Base-by-base conservation (phyloP, 1,140 invertebrate genomes). In the Trichoplusia ni region DNA sequence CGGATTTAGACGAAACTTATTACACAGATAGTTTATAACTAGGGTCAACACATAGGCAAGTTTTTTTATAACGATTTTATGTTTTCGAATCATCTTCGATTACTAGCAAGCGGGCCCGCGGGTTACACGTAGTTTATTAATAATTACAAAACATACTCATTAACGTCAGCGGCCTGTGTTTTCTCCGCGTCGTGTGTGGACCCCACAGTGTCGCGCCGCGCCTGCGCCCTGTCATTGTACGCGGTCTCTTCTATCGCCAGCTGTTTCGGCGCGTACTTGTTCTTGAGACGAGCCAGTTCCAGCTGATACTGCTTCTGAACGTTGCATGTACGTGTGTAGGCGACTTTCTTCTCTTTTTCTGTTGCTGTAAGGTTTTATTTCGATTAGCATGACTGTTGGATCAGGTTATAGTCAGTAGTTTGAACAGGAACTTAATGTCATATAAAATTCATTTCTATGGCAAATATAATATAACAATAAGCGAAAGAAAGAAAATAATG, bases 181-280 rank as follows among this genome's bases (percentile, higher is more conserved):
- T 98, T 98, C 70, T 95, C 95, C 63, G 95, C 92, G 59, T 96
- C 94, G 85, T 96, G 94, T 54, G 95, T 94, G 64, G 96, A 97
- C 4, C 97, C 97, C 9, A 97, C 93, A 18, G 92, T 92, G 9
- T 94, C 92, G 51, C 97, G 90, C 51, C 97, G 85, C 38, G 92
- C 92, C 64, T 94, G 92, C 0, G 97, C 97, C 64, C 97, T 92
- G 81, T 99, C 97, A 73, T 94, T 94, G 84, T 98, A 95, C 19
- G 79, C 73, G 47, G 75, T 74, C 71, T 67, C 84, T 19, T 77
- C 90, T 51, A 91, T 82, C 69, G 91, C 93, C 47, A 93, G 87
- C 18, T 91, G 91, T 44, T 93, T 91, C 1, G 96, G 84, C 0
- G 95, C 96, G 87, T 97, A 98, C 84, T 96, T 97, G 77, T 95